Conservation (phyloP, 2,797 vertebrate genomes). For the Geotrypetes seraphini region DNA sequence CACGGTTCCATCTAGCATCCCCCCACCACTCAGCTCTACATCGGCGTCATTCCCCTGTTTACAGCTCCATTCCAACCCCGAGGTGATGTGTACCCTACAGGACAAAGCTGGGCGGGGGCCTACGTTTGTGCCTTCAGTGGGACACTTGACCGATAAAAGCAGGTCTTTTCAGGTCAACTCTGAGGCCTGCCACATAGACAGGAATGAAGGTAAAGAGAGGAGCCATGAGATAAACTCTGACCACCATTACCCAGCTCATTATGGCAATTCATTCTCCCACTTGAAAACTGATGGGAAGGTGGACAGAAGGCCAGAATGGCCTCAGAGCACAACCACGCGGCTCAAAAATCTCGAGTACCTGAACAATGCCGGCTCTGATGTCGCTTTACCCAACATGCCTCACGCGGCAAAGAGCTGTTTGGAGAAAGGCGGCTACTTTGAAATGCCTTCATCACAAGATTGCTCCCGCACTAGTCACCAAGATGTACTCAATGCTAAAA, state of each 20-base stretch:
- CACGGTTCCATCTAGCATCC: constrained; percentile 66
- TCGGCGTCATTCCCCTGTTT: constrained; percentile 81
- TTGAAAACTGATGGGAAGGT: constrained; percentile 74
- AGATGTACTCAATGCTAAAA: constrained; percentile 43
- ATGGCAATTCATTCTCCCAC: constrained; percentile 45
- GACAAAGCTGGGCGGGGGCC: constrained; percentile 73
- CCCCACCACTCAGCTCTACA: constrained; percentile 62
- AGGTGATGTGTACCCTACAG: constrained; percentile 80
- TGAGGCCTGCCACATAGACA: constrained; percentile 62
- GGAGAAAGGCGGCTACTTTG: constrained; percentile 64
- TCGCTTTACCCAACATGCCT: constrained; percentile 58
- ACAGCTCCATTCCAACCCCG: constrained; percentile 77
- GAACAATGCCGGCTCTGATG: constrained; percentile 60
- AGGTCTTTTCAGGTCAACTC: constrained; percentile 74
- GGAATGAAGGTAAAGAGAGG: constrained; percentile 67
- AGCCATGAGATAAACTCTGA: constrained; percentile 51
- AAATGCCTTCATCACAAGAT: constrained; percentile 71
- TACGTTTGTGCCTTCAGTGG: constrained; percentile 81
- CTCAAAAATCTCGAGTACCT: constrained; percentile 72
- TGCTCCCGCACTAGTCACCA: constrained; percentile 66
- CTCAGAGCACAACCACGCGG: constrained; percentile 50
- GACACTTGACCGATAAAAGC: constrained; percentile 71
- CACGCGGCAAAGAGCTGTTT: constrained; percentile 63
- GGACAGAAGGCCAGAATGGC: constrained; percentile 77
- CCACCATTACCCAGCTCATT: constrained; percentile 23